Evolutionary conservation across 2,113 vertebrate species (phyloP), one percentile per base, ranked within the genome.

Genomic region (Myxocyprinus asiaticus): DNA sequence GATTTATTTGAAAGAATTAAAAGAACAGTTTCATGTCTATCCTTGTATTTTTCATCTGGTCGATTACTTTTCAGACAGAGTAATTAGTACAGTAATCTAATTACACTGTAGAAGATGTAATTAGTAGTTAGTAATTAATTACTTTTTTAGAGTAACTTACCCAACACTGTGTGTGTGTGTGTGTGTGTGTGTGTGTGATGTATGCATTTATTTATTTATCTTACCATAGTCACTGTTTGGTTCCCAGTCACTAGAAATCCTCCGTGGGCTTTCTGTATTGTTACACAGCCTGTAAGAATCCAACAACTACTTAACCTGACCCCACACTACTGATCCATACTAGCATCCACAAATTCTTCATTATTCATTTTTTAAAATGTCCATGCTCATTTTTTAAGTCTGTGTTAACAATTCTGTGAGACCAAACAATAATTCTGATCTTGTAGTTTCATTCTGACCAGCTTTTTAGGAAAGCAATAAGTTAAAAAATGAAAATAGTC

Each of bases 171-270:
- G 22, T 33, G 22, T 33, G 22, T 33, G 22, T 33, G 22, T 33
- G 22, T 33, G 22, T 33, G 22, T 33, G 22, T 33, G 22, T 33
- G 22, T 1, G 22, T 33, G 22, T 33, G 22, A 33, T 48, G 55
- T 48, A 7, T 59, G 44, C 15, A 61, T 47, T 73, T 2, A 59
- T 59, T 73, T 17, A 73, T n/a, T 47, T 22, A 56, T 55, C 17
- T 81, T 15, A 87, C 86, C 87, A 44, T 88, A 76, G 48, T 86
- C 77, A 63, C 85, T 78, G 73, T 82, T 73, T 3, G 83, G 74
- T 10, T 83, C 83, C 85, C 84, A 87, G 77, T 88, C 85, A 69
- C 70, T 86, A 22, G 83, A 86, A 14, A 79, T 82, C 3, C 53
- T 81, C 33, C 71, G 50, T 17, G 77, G 67, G 7, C 33, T 11